Conservation (phyloP, 2,113 vertebrate genomes). For the Xenotilapia longispinis region DNA sequence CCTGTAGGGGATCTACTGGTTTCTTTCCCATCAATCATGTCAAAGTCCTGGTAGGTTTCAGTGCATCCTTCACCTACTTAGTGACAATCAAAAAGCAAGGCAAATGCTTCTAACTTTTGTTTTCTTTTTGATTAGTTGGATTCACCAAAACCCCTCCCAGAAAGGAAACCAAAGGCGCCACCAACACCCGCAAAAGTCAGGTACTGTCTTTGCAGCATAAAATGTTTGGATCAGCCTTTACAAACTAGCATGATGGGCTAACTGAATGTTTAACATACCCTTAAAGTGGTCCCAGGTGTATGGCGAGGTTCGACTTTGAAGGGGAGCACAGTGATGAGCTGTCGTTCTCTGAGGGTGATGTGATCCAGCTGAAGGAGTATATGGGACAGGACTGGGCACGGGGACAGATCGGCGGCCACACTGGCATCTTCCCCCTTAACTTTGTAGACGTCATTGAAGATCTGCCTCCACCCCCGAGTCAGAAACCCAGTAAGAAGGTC, state of each 20-base stretch:
- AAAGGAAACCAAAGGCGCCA: slow-evolving; percentile 51
- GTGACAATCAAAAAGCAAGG: background rate
- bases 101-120: background rate
- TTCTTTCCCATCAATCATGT: slow-evolving; percentile 86
- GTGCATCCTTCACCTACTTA: background rate
- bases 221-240: background rate
- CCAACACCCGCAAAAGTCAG: slow-evolving; percentile 56
- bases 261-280: background rate
- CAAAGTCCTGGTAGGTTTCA: slow-evolving; percentile 80
- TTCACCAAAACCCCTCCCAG: slow-evolving; percentile 65
- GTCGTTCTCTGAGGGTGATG: slow-evolving; percentile 86
- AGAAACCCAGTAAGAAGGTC: slow-evolving; percentile 7
- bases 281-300: slow-evolving; percentile 79
- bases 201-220: slow-evolving; percentile 41
- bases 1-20: slow-evolving; percentile 76
- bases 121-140: slow-evolving; percentile 59
- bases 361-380: slow-evolving; percentile 81
- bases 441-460: slow-evolving; percentile 88
- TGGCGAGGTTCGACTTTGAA: slow-evolving; percentile 89
- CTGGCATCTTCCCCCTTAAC: slow-evolving; percentile 88
- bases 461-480: slow-evolving; percentile 57
- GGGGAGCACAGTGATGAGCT: slow-evolving; percentile 86
- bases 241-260: background rate
- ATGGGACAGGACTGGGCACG: slow-evolving; percentile 87
- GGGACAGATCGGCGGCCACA: slow-evolving; percentile 71